A percentile compares a stretch with the other conserved stretches of the same genome.
phyloP scores from a whole-genome alignment of 2,888 invertebrate genomes.

The Phlogophora meticulosa region DNA sequence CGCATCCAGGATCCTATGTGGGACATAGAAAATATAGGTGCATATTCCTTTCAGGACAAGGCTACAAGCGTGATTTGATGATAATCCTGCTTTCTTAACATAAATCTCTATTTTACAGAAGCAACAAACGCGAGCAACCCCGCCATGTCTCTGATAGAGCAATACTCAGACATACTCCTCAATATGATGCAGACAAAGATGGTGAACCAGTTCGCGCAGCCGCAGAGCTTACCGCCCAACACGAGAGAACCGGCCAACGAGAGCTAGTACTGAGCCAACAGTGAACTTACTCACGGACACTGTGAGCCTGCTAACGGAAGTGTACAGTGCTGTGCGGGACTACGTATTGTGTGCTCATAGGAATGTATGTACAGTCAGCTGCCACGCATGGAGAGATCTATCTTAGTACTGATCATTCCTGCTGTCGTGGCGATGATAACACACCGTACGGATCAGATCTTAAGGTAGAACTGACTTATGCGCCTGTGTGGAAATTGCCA shows the following conservation, averaged over 20 bases:
- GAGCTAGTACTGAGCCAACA: constrained; percentile 79
- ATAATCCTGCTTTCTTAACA: too few species aligned
- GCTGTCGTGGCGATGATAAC: too few species aligned
- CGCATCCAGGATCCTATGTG: too few species aligned
- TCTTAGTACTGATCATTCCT: not conserved
- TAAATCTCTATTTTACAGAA: constrained; percentile 69
- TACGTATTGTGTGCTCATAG: too few species aligned
- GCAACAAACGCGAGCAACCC: constrained; percentile 78
- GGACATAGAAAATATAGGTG: too few species aligned
- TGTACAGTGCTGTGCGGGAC: not conserved
- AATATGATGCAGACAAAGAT: constrained; percentile 90
- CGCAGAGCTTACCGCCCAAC: constrained; percentile 83
- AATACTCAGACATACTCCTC: constrained; percentile 92
- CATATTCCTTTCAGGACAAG: too few species aligned
- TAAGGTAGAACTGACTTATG: not conserved
- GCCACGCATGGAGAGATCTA: not conserved
- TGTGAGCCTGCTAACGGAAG: not conserved
- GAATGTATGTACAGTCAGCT: not conserved
- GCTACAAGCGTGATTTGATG: too few species aligned
- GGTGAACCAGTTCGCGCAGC: constrained; percentile 85
- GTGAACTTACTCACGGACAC: constrained; percentile 1
- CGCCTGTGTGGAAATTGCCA: not conserved
- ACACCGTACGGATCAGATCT: not conserved
- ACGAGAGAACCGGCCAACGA: constrained; percentile 77
- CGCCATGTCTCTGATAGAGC: constrained; percentile 91